phyloP scores from a whole-genome alignment of 1,140 invertebrate species.

The Eumeta japonica region DNA sequence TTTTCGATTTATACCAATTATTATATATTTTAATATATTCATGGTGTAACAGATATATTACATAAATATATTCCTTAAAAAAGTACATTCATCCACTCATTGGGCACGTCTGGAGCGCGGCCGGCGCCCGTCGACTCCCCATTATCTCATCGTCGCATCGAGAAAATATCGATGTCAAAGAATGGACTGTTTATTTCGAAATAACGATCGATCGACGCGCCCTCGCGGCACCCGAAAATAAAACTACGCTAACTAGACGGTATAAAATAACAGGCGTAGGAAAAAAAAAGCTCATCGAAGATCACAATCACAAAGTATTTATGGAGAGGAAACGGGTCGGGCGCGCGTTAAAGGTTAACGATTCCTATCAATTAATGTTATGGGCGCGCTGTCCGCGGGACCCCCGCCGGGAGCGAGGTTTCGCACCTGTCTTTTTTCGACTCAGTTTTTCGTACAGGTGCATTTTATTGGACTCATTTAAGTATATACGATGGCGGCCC shows the following conservation, averaged over 20 bases:
- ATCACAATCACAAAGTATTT: slow-evolving; percentile 50
- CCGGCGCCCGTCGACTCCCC: slow-evolving; percentile 30
- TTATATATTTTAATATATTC: too few species aligned
- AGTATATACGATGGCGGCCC: too few species aligned
- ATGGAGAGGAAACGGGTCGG: slow-evolving; percentile 44
- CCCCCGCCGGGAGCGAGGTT: slow-evolving; percentile 47
- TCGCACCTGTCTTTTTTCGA: slow-evolving; percentile 49
- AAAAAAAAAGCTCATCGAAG: slow-evolving; percentile 38
- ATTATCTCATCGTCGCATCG: slow-evolving; percentile 37
- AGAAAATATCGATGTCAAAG: slow-evolving; percentile 52
- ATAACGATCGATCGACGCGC: slow-evolving; percentile 39
- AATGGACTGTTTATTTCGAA: slow-evolving; percentile 52
- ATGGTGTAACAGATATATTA: too few species aligned
- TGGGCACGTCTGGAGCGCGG: slow-evolving; percentile 6
- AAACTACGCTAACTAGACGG: slow-evolving; percentile 35
- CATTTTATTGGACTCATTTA: slow-evolving; percentile 12
- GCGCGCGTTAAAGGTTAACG: slow-evolving; percentile 49
- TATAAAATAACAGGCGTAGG: slow-evolving; percentile 44
- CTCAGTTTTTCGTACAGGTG: slow-evolving; percentile 49
- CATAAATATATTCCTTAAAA: too few species aligned
- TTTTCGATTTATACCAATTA: too few species aligned
- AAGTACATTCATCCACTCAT: too few species aligned
- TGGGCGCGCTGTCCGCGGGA: slow-evolving; percentile 33
- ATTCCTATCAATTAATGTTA: slow-evolving; percentile 57
- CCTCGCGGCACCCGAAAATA: slow-evolving; percentile 48